Conservation (phyloP, 2,797 vertebrate genomes). For the Enoplosus armatus region DNA sequence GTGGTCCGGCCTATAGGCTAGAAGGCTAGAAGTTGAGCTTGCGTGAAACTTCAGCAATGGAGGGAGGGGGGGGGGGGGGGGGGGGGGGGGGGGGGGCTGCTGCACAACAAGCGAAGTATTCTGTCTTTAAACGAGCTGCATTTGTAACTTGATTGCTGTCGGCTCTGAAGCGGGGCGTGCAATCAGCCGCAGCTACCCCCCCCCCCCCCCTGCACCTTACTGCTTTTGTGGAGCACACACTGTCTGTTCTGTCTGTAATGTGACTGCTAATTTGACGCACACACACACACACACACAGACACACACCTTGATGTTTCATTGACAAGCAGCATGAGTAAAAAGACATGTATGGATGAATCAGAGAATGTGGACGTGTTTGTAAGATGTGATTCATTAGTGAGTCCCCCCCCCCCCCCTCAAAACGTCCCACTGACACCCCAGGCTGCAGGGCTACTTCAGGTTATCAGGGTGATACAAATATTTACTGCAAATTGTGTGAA, state of each 20-base stretch:
- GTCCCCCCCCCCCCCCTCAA: slow-evolving; percentile 66
- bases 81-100: no score
- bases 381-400: slow-evolving; percentile 82
- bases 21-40: no score
- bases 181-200: neutral
- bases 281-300: no score
- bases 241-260: neutral
- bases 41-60: no score
- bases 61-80: no score
- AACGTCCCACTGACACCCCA: neutral
- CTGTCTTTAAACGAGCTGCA: neutral
- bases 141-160: neutral
- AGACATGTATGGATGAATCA: no score
- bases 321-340: no score
- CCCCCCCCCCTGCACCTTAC: no score
- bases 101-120: no score
- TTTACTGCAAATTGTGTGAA: neutral
- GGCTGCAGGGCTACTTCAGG: neutral
- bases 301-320: no score
- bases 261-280: no score
- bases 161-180: neutral
- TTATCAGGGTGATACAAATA: neutral
- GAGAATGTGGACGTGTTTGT: slow-evolving; percentile 61
- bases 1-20: neutral
- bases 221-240: neutral